These are phyloP conservation scores for Zelleria hepariella DNA, from an alignment of 2,888 invertebrate species.

Conservation along the genomic window DNA sequence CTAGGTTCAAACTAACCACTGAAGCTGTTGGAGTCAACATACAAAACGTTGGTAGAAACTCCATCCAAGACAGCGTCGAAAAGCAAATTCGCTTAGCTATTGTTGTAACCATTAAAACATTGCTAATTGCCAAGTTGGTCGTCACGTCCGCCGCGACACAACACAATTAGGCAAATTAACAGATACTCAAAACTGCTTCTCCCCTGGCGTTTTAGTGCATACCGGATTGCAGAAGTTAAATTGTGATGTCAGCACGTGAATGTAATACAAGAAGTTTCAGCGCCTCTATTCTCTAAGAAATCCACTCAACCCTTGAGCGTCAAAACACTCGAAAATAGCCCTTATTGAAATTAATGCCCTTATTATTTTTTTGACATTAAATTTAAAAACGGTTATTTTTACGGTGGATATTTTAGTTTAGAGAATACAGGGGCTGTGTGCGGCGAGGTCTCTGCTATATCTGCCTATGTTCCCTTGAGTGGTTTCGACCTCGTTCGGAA, in stretches of 20 bases:
- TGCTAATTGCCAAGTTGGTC: conserved; percentile 1
- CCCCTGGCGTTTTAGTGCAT: background rate
- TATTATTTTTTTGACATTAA: too few relatives aligned
- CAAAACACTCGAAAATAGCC: too few relatives aligned
- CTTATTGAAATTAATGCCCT: too few relatives aligned
- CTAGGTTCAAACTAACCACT: too few relatives aligned
- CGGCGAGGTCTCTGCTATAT: too few relatives aligned
- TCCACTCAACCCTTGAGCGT: too few relatives aligned
- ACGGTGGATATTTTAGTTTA: too few relatives aligned
- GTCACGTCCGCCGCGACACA: background rate
- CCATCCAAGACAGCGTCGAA: background rate
- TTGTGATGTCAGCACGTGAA: background rate
- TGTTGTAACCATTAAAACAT: background rate
- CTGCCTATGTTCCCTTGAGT: too few relatives aligned
- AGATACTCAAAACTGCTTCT: background rate
- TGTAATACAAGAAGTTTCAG: background rate
- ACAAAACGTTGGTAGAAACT: background rate
- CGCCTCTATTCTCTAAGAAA: too few relatives aligned
- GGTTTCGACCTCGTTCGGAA: too few relatives aligned
- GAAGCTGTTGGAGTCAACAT: background rate
- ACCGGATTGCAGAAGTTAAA: background rate
- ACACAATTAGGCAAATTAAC: conserved; percentile 5
- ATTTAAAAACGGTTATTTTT: too few relatives aligned
- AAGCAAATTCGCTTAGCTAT: background rate
- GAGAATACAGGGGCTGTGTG: too few relatives aligned